Evolutionary conservation across 2,113 vertebrate species (phyloP), one percentile per base, ranked within the genome.

Genomic region (Larimichthys crocea): DNA sequence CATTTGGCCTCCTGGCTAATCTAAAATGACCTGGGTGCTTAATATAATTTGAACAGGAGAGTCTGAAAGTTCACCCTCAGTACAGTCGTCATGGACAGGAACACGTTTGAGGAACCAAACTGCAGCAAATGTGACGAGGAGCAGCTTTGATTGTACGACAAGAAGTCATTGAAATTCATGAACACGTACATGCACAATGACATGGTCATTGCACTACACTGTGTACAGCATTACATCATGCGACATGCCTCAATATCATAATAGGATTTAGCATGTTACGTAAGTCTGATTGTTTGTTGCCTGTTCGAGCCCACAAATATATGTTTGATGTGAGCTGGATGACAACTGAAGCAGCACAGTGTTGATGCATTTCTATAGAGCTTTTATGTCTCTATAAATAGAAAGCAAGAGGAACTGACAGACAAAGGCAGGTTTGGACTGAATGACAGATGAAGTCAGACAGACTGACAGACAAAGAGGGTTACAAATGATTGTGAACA

Each of bases 91-190:
- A 7, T 35, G 31, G 7, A 35, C 6, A 8, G 35, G 35, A 35
- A 0, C 5, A 35, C 7, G 35, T 35, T 35, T 7, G 35, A 35
- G 35, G 35, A 35, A 35, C 35, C 35, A 35, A 35, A 35, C 44
- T 15, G 40, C 46, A 69, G 73, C 62, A 1, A 20, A 48, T 68
- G 14, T 69, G 73, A 64, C 31, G 42, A n/a, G 56, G 10, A 60
- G 19, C 52, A 11, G 52, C 83, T 88, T 71, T 78, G 69, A 83
- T 60, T 62, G 8, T 35, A 16, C n/a, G 15, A 67, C 74, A 68
- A 71, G 2, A 35, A 55, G 68, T 67, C 56, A 65, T 78, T 59
- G 66, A 86, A 55, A 83, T 74, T 56, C 68, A 85, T 73, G 76
- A 75, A n/a, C 26, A 22, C 29, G 20, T 74, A 49, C 20, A 29